phyloP scores from a whole-genome alignment of 2,888 invertebrate genomes.

The Cantharis nigra region DNA sequence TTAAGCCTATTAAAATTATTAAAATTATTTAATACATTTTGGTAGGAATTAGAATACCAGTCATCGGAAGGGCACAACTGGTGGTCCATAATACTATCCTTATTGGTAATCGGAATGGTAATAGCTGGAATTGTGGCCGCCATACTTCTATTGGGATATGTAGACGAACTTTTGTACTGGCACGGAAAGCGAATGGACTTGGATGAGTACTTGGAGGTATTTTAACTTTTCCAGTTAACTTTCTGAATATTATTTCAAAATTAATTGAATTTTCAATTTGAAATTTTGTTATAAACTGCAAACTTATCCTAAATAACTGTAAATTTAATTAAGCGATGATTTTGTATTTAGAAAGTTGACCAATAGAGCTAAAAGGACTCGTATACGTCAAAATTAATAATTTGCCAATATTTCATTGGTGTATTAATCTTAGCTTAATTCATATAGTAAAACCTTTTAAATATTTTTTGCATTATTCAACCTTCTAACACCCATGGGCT shows the following conservation, averaged over 20 bases:
- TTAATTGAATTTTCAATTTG: not conserved
- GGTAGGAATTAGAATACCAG: conserved; percentile 75
- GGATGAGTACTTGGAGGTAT: conserved; percentile 79
- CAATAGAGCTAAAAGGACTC: not conserved
- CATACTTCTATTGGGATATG: conserved; percentile 87
- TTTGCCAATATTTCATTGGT: not conserved
- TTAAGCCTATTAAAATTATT: not conserved
- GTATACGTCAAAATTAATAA: not conserved
- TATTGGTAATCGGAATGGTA: conserved; percentile 84
- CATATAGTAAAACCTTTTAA: not conserved
- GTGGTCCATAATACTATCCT: conserved; percentile 85
- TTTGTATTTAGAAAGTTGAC: too few relatives aligned
- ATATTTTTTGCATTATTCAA: not conserved
- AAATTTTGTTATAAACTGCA: not conserved
- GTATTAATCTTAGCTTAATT: not conserved
- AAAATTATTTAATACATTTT: not conserved
- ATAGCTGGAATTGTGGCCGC: conserved; percentile 88
- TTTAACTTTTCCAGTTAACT: not conserved
- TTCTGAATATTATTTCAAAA: not conserved
- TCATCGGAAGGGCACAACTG: conserved; percentile 84
- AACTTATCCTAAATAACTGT: not conserved
- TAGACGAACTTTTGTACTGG: conserved; percentile 88
- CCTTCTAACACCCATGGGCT: not conserved
- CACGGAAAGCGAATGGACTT: conserved; percentile 84
- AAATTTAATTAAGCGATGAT: not conserved